phyloP scores from a whole-genome alignment of 2,113 vertebrate species.

The Chlamydotis undulata region DNA sequence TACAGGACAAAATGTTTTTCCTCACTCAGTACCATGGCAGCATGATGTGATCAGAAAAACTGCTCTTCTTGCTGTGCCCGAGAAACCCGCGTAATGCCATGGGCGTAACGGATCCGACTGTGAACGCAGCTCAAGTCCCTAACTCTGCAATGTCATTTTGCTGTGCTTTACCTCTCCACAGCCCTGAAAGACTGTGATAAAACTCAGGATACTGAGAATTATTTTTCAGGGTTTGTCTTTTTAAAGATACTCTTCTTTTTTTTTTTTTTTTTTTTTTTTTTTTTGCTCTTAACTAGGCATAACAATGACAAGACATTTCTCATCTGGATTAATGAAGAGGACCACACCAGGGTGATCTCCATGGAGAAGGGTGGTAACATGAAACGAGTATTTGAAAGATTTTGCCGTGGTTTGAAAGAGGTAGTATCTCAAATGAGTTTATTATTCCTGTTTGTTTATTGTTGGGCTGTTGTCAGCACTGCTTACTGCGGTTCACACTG shows the following conservation, averaged over 20 bases:
- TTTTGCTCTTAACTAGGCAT: slow-evolving; percentile 77
- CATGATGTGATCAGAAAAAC: not conserved
- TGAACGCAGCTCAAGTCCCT: not conserved
- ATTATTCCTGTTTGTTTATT: not conserved
- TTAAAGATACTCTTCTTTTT: not conserved
- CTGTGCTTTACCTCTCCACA: not conserved
- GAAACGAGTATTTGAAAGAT: slow-evolving; percentile 92
- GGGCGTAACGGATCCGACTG: not conserved
- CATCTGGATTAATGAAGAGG: slow-evolving; percentile 94
- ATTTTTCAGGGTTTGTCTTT: not conserved
- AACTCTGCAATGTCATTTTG: not conserved
- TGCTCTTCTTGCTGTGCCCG: not conserved
- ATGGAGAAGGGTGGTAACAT: slow-evolving; percentile 96
- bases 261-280: not conserved
- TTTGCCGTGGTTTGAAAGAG: slow-evolving; percentile 90
- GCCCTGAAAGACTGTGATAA: not conserved
- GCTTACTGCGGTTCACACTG: not conserved
- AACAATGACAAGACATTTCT: slow-evolving; percentile 93
- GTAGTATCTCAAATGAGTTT: slow-evolving; percentile 58
- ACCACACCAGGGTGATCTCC: slow-evolving; percentile 92
- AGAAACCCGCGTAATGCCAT: not conserved
- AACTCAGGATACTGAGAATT: not conserved
- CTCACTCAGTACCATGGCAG: not conserved
- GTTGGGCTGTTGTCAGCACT: not conserved
- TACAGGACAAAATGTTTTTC: not conserved